These are phyloP conservation scores for Tarsius wallacei DNA, from an alignment of 2,797 vertebrate genomes.

Conservation along the genomic window DNA sequence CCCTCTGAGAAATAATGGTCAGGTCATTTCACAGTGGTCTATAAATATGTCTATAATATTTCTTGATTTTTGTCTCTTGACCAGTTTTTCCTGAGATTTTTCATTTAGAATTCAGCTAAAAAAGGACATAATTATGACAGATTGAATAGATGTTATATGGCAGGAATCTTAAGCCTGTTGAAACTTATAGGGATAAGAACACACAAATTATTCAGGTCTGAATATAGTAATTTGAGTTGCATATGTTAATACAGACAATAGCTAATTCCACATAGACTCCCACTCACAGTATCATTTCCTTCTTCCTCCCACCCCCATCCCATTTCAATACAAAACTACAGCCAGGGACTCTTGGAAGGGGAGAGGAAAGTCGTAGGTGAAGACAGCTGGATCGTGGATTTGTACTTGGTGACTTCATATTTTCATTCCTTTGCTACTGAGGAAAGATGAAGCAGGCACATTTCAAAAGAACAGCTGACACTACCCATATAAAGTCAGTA, in stretches of 20 bases:
- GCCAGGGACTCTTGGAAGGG: conserved; percentile 37
- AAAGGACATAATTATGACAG: conserved; percentile 1
- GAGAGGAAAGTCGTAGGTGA: conserved; percentile 60
- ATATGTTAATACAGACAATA: neutral
- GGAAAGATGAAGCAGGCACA: conserved; percentile 78
- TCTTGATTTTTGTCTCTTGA: conserved; percentile 53
- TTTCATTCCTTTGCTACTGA: conserved; percentile 73
- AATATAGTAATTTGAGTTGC: conserved; percentile 39
- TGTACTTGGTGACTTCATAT: conserved; percentile 76
- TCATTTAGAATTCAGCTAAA: conserved; percentile 58
- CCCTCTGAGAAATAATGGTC: conserved; percentile 38
- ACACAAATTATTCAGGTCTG: conserved; percentile 50
- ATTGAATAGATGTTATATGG: conserved; percentile 35
- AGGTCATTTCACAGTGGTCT: conserved; percentile 14
- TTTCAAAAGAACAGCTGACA: conserved; percentile 78
- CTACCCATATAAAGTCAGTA: conserved; percentile 56
- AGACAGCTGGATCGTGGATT: conserved; percentile 75
- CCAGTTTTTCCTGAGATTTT: conserved; percentile 34
- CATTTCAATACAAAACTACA: conserved; percentile 12
- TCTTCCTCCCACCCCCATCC: neutral
- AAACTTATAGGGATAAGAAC: conserved; percentile 33
- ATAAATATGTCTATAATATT: conserved; percentile 52
- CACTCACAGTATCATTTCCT: neutral
- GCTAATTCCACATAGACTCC: neutral
- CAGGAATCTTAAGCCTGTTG: conserved; percentile 43